phyloP scores from a whole-genome alignment of 2,888 invertebrate genomes.

The Lasioglossum pauxillum region DNA sequence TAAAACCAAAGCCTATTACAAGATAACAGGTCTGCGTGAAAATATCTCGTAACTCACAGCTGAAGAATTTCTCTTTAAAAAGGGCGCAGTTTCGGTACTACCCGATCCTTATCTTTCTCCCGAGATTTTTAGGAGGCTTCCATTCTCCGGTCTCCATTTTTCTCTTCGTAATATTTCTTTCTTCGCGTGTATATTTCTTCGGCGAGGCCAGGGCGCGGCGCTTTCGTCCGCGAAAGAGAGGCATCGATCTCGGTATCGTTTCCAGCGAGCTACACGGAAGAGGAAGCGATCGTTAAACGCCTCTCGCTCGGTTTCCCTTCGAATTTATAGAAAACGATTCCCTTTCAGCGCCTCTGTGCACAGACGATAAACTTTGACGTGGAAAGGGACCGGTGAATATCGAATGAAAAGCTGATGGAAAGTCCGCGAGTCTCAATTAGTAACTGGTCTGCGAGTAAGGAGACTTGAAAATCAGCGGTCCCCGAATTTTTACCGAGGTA shows the following conservation, averaged over 20 bases:
- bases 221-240: neutral
- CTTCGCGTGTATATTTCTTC: neutral
- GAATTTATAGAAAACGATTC: slow-evolving; percentile 37
- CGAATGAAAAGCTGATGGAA: neutral
- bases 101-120: neutral
- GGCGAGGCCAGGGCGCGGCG: neutral
- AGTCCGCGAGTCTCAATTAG: neutral
- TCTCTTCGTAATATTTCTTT: neutral
- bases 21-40: neutral
- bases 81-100: neutral
- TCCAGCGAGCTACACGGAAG: slow-evolving; percentile 19
- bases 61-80: slow-evolving; percentile 2
- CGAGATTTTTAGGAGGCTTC: neutral
- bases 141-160: neutral
- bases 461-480: neutral
- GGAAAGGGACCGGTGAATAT: neutral
- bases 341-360: neutral
- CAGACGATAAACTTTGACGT: slow-evolving; percentile 17
- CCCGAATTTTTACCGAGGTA: neutral
- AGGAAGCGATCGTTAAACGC: slow-evolving; percentile 44
- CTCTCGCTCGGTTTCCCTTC: slow-evolving; percentile 9
- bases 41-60: neutral
- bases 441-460: neutral
- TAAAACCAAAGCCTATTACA: neutral
- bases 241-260: slow-evolving; percentile 11